Percentiles rank a stretch among this genome's conserved stretches.
phyloP scores from a whole-genome alignment of 2,888 invertebrate species.

The Hydropsyche betteni region DNA sequence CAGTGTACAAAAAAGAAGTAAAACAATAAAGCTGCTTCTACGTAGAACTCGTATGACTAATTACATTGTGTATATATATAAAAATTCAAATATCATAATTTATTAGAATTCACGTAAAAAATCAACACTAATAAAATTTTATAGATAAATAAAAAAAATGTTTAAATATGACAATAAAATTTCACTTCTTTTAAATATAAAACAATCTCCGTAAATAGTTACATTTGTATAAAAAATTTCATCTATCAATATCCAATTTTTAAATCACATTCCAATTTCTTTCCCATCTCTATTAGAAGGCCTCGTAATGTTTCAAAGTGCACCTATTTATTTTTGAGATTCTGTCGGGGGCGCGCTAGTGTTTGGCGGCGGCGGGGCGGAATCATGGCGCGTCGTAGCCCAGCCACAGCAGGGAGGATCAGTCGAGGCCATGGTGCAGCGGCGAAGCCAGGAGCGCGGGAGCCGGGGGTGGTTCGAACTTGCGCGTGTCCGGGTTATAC shows the following conservation, averaged over 20 bases:
- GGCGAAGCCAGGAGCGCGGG: constrained; percentile 57
- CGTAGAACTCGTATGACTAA: constrained; percentile 38
- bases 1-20: constrained; percentile 44
- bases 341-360: constrained; percentile 61
- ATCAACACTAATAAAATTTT: constrained; percentile 68
- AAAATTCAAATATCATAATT: constrained; percentile 49
- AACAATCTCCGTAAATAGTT: constrained; percentile 69
- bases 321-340: constrained; percentile 65
- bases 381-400: constrained; percentile 52
- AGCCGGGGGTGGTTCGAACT: constrained; percentile 74
- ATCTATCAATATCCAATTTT: constrained; percentile 66
- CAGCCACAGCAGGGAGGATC: constrained; percentile 55
- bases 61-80: constrained; percentile 41
- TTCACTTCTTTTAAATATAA: constrained; percentile 66
- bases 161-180: constrained; percentile 68
- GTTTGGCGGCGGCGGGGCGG: constrained; percentile 53
- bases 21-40: constrained; percentile 51
- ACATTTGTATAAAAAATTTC: constrained; percentile 69
- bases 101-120: constrained; percentile 61
- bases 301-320: constrained; percentile 68
- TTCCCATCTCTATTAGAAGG: constrained; percentile 66
- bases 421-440: constrained; percentile 64
- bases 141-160: constrained; percentile 61
- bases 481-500: constrained; percentile 86
- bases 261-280: constrained; percentile 67